These are phyloP conservation scores for Daptonema setosum DNA, from an alignment of 2,888 invertebrate species.

Conservation along the genomic window DNA sequence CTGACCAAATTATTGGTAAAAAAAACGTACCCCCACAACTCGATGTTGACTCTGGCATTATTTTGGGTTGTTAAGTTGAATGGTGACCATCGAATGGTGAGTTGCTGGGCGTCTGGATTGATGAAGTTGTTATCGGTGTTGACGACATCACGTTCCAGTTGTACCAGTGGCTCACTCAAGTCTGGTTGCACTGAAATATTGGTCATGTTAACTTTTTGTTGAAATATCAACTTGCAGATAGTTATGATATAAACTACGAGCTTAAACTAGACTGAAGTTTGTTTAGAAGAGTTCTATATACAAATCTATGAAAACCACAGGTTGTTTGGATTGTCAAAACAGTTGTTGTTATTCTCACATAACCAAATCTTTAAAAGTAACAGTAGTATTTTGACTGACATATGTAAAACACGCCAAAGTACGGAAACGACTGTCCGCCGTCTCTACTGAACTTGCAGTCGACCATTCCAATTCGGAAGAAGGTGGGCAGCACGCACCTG, in stretches of 20 bases:
- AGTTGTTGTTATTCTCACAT: too few species aligned
- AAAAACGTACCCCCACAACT: conserved; percentile 13
- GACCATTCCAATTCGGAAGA: conserved; percentile 7
- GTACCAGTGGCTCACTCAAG: neutral
- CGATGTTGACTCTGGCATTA: conserved; percentile 13
- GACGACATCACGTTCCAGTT: conserved; percentile 5
- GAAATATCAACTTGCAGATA: too few species aligned
- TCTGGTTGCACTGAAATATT: neutral
- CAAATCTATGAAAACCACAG: too few species aligned
- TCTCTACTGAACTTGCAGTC: conserved; percentile 15
- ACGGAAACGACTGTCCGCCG: conserved; percentile 16
- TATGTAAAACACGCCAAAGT: conserved; percentile 16
- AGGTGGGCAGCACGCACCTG: neutral
- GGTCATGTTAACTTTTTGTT: neutral
- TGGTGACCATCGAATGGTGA: conserved; percentile 12
- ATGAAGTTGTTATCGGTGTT: conserved; percentile 4
- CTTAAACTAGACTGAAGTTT: too few species aligned
- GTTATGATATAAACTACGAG: too few species aligned
- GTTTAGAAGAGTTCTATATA: too few species aligned
- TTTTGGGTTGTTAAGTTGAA: conserved; percentile 5
- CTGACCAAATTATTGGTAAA: too few species aligned
- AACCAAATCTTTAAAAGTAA: too few species aligned
- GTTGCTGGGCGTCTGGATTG: conserved; percentile 4
- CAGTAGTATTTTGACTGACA: conserved; percentile 7
- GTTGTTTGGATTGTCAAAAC: too few species aligned